A percentile compares a stretch with the other conserved stretches of the same genome.
These are phyloP conservation scores for Cyprinodon brontotheroides DNA, from an alignment of 2,113 vertebrate species.

Conservation along the genomic window DNA sequence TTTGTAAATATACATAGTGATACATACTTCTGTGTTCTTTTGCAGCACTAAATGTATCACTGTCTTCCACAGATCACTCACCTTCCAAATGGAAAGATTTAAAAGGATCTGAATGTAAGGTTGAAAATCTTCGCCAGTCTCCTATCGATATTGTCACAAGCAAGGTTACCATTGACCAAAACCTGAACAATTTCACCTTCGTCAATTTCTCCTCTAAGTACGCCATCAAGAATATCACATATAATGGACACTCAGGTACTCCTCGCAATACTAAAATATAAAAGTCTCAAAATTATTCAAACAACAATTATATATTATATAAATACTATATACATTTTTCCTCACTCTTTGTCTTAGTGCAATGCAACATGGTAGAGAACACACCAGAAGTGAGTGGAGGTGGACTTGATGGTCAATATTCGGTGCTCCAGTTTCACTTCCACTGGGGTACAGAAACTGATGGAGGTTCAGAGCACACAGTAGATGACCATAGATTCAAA, in stretches of 20 bases:
- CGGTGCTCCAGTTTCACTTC: constrained; percentile 71
- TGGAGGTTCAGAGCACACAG: constrained; percentile 75
- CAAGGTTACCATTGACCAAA: not conserved
- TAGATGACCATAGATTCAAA: constrained; percentile 64
- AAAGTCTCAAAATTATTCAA: not conserved
- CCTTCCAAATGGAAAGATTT: constrained; percentile 48
- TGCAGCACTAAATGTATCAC: not conserved
- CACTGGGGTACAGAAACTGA: constrained; percentile 70
- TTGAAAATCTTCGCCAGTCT: constrained; percentile 46
- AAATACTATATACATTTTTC: not conserved
- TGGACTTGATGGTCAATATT: constrained; percentile 66
- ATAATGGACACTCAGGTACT: constrained; percentile 68
- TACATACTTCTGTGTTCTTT: not conserved
- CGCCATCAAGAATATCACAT: constrained; percentile 22
- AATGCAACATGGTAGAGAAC: constrained; percentile 22
- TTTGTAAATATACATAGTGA: not conserved
- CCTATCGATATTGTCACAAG: constrained; percentile 56
- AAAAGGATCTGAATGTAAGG: constrained; percentile 24
- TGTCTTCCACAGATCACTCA: constrained; percentile 8
- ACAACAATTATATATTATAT: not conserved
- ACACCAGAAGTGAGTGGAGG: constrained; percentile 64
- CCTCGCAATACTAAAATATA: not conserved
- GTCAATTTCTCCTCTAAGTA: constrained; percentile 44
- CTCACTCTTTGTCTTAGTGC: constrained; percentile 41
- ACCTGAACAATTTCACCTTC: constrained; percentile 48